phyloP scores from a whole-genome alignment of 2,797 vertebrate species.

The Morus bassanus region DNA sequence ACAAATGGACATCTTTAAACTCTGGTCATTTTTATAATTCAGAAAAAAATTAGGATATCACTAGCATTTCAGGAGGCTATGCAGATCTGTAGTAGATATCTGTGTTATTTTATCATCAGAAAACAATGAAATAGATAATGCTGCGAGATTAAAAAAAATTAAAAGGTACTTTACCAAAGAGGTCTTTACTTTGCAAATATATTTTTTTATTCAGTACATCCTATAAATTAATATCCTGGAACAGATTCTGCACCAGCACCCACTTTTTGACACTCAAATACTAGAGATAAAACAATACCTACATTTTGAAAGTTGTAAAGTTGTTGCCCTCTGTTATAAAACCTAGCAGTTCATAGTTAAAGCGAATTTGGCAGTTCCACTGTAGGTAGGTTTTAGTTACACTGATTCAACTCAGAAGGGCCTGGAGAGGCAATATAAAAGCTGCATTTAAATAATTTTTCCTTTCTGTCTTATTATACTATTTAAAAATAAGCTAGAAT shows the following conservation, averaged over 20 bases:
- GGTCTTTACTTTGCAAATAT: background rate
- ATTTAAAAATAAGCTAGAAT: conserved; percentile 57
- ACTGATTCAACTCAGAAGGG: conserved; percentile 7
- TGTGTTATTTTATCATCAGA: background rate
- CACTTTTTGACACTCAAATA: background rate
- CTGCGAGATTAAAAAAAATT: background rate
- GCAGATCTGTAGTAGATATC: background rate
- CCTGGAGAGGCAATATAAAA: background rate
- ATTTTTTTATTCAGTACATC: background rate
- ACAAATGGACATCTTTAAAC: background rate
- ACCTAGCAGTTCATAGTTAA: background rate
- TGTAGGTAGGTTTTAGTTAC: background rate
- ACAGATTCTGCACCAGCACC: conserved; percentile 36
- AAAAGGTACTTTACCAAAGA: background rate
- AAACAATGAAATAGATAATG: background rate
- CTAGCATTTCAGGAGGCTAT: background rate
- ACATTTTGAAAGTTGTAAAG: conserved; percentile 3
- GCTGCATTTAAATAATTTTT: conserved; percentile 6
- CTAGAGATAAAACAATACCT: background rate
- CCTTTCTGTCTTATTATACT: conserved; percentile 12
- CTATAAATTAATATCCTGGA: conserved; percentile 43
- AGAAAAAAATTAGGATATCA: background rate
- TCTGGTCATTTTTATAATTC: background rate
- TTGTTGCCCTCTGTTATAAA: conserved; percentile 52
- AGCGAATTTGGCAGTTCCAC: conserved; percentile 38